A percentile compares a stretch with the other conserved stretches of the same genome.
These are phyloP conservation scores for Drosophila leonis DNA, from an alignment of 2,888 invertebrate species.

Conservation along the genomic window DNA sequence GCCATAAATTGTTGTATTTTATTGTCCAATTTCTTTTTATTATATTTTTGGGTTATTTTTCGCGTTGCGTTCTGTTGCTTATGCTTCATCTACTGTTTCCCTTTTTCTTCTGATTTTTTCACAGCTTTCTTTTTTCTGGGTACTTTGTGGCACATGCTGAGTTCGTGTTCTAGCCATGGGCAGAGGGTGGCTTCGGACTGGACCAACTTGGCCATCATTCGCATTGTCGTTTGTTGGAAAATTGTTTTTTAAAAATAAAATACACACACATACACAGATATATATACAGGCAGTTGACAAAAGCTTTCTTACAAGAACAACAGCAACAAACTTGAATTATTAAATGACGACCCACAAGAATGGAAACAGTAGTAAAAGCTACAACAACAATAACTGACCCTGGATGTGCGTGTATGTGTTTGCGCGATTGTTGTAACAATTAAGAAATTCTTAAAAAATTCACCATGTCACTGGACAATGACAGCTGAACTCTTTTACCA, in stretches of 20 bases:
- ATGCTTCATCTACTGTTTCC: constrained; percentile 74
- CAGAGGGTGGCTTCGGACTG: constrained; percentile 20
- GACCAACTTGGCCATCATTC: constrained; percentile 67
- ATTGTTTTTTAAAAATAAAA: constrained; percentile 75
- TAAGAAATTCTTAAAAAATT: constrained; percentile 74
- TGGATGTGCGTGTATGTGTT: constrained; percentile 10
- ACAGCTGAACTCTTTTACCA: constrained; percentile 36
- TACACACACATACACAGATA: constrained; percentile 18
- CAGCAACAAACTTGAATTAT: constrained; percentile 67
- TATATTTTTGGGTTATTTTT: constrained; percentile 72
- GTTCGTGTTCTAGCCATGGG: constrained; percentile 45
- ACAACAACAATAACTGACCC: constrained; percentile 41
- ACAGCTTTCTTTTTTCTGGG: constrained; percentile 23
- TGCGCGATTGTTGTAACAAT: constrained; percentile 60
- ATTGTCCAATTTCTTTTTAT: constrained; percentile 82
- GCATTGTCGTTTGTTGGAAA: constrained; percentile 66
- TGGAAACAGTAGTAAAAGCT: constrained; percentile 36
- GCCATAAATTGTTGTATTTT: constrained; percentile 81
- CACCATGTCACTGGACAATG: constrained; percentile 47
- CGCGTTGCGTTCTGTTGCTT: constrained; percentile 68
- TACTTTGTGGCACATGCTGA: constrained; percentile 77
- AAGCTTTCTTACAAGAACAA: constrained; percentile 45
- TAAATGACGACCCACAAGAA: constrained; percentile 66
- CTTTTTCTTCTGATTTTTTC: constrained; percentile 44
- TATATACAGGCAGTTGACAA: constrained; percentile 22